Conservation (phyloP, 2,113 vertebrate genomes). For the Cyprinus carpio region DNA sequence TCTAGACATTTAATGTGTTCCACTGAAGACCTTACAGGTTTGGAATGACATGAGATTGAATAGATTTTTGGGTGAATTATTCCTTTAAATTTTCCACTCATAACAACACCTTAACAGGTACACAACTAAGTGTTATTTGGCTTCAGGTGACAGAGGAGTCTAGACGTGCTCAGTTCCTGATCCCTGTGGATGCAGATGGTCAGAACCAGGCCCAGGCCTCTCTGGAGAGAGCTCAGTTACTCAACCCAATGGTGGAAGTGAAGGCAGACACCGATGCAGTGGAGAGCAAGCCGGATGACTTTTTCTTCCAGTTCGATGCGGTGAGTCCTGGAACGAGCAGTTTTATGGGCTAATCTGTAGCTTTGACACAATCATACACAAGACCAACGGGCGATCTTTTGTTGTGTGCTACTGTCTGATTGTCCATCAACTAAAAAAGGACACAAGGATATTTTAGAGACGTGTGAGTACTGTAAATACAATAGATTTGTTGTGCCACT, state of each 20-base stretch:
- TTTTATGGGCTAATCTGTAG: background rate
- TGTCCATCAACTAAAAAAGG: background rate
- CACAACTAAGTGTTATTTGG: background rate
- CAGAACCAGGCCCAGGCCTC: constrained; percentile 86
- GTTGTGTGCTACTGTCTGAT: background rate
- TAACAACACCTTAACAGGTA: background rate
- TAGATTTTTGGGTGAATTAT: background rate
- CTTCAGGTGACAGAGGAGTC: constrained; percentile 85
- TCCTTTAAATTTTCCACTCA: background rate
- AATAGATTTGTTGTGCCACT: background rate
- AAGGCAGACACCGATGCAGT: constrained; percentile 79
- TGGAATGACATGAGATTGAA: background rate
- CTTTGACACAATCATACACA: background rate
- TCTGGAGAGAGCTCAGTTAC: constrained; percentile 88
- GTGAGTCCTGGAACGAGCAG: constrained; percentile 70
- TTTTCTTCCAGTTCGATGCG: constrained; percentile 88
- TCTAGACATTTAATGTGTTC: background rate
- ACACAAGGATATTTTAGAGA: background rate
- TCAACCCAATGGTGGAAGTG: constrained; percentile 96
- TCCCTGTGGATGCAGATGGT: constrained; percentile 79
- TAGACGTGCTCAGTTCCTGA: constrained; percentile 86
- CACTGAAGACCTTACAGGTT: background rate
- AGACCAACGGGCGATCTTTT: background rate
- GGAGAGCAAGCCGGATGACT: constrained; percentile 83
- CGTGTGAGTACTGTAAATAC: background rate